Base-by-base conservation (phyloP, 2,797 vertebrate species). In the Galagoides demidoff region DNA sequence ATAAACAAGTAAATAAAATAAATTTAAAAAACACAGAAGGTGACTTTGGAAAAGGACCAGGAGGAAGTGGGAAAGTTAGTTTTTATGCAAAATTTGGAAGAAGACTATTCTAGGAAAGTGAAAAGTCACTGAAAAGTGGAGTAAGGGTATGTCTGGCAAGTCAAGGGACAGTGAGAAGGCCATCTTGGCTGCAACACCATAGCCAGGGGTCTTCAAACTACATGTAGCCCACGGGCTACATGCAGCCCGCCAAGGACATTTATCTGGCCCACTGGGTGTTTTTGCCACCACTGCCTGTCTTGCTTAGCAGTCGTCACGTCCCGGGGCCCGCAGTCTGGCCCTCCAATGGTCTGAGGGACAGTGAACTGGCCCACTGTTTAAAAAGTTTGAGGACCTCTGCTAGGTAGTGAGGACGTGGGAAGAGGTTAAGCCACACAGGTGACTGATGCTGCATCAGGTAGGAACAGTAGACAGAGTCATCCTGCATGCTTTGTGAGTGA, bases 381-480 rank as follows among this genome's bases (percentile, higher is more conserved):
- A 43, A 43, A 43, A 43, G 39, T 43, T 43, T 43, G 39, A 43
- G 39, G 39, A 43, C 39, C 39, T 43, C 39, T 43, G 39, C 6
- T 43, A 37, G 34, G 68, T 13, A 57, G 8, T 45, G 22, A 5
- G 5, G 43, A 5, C 0, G 2, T 5, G 20, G 9, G 3, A 27
- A 49, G 34, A 94, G n/a, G 27, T 1, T 20, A 71, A 13, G 13
- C 29, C 39, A 49, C 43, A 66, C 29, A 76, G 49, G 25, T 2
- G 10, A 49, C 8, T 3, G 12, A 27, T 14, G 6, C 3, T 52
- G 29, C 11, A 8, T 43, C 7, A 55, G 82, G 2, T 4, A 57
- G 57, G 16, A 39, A 3, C 16, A 0, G 0, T 0, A 9, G 25
- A 29, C 16, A 8, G 0, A 16, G 39, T 4, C 13, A 6, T 39